Conservation (phyloP, 1,140 invertebrate genomes). For the Drosophila virilis region DNA sequence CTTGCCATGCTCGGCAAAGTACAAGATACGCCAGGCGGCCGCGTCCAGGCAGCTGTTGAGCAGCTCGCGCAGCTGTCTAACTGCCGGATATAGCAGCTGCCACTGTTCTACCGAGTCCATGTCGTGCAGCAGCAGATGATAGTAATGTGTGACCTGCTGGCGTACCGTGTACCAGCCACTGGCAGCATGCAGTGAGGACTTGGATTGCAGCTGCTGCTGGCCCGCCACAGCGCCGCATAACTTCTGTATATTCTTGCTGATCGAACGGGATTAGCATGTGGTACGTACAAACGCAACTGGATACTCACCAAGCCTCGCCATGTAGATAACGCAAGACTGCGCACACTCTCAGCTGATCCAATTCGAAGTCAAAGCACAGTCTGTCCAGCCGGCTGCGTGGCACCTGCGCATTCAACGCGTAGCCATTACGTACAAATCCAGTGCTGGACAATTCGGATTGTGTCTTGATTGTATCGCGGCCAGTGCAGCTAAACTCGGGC, state of each 20-base stretch:
- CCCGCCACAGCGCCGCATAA: conserved; percentile 47
- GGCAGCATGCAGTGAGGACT: background rate
- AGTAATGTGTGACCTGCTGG: conserved; percentile 68
- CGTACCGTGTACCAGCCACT: conserved; percentile 48
- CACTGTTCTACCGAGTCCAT: conserved; percentile 9
- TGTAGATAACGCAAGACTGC: conserved; percentile 49
- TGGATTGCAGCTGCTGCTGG: conserved; percentile 51
- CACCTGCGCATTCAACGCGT: conserved; percentile 4
- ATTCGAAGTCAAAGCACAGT: conserved; percentile 58
- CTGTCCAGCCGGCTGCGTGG: conserved; percentile 48
- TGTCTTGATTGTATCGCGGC: conserved; percentile 54
- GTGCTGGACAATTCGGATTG: conserved; percentile 42
- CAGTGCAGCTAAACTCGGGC: conserved; percentile 72
- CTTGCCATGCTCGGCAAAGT: conserved; percentile 74
- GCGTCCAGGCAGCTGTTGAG: conserved; percentile 61
- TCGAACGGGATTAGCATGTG: too few species aligned
- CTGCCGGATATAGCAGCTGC: conserved; percentile 16
- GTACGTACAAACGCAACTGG: too few species aligned
- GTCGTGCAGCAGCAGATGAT: conserved; percentile 56
- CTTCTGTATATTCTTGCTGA: conserved; percentile 73
- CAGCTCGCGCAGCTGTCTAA: conserved; percentile 34
- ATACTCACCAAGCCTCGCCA: conserved; percentile 64
- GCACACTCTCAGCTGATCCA: conserved; percentile 37
- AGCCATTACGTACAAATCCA: conserved; percentile 65
- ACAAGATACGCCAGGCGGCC: conserved; percentile 63